Evolutionary conservation across 1,140 invertebrate genomes (phyloP).

Genomic region (Lordiphosa stackelbergi): DNA sequence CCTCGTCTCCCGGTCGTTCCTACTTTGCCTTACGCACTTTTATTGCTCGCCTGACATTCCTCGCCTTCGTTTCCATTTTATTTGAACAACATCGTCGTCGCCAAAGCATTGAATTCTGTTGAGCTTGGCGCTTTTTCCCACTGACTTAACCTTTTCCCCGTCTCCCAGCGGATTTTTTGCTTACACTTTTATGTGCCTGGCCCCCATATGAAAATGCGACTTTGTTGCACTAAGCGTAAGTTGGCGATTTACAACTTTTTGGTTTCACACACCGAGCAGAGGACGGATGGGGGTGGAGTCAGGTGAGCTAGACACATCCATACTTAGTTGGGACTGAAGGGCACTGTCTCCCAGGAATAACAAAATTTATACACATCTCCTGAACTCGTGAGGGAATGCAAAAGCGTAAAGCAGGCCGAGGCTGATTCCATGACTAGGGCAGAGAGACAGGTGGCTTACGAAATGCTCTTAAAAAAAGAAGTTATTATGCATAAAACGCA

Average conservation of each 20-base stretch:
- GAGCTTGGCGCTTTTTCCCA: constrained; percentile 55
- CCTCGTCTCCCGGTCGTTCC: constrained; percentile 27
- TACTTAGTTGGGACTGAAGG: constrained; percentile 20
- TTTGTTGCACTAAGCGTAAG: constrained; percentile 69
- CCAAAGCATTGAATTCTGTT: constrained; percentile 60
- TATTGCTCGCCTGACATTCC: constrained; percentile 54
- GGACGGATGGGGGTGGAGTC: not conserved
- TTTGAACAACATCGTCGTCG: constrained; percentile 67
- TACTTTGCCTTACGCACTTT: constrained; percentile 69
- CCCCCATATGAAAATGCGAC: constrained; percentile 58
- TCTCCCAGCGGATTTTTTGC: constrained; percentile 16
- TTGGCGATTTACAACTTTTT: constrained; percentile 67
- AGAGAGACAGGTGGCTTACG: constrained; percentile 1
- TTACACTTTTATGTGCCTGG: constrained; percentile 51
- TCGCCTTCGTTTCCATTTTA: constrained; percentile 53
- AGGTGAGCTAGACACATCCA: constrained; percentile 18
- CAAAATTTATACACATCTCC: constrained; percentile 10
- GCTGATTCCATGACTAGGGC: not conserved
- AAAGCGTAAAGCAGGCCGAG: not conserved
- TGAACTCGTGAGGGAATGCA: constrained; percentile 31
- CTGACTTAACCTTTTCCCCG: constrained; percentile 36
- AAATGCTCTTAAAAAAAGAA: constrained; percentile 20
- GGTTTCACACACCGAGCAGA: constrained; percentile 37
- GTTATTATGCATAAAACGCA: constrained; percentile 44
- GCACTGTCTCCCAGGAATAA: constrained; percentile 37